Conservation (phyloP, 2,888 invertebrate genomes). For the Stenoptilia bipunctidactyla region DNA sequence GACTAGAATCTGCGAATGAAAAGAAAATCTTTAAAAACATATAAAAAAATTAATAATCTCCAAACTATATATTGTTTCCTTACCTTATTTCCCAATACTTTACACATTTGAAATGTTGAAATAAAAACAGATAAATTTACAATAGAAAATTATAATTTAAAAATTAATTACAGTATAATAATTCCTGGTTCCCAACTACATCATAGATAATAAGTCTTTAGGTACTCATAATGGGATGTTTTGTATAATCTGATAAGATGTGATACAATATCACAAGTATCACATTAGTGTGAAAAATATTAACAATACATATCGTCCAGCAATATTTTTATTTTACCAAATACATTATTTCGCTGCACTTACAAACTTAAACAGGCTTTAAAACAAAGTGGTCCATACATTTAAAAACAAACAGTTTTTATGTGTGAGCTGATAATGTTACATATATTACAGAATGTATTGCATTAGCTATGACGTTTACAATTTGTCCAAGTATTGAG, state of each 20-base stretch:
- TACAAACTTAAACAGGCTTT: conserved; percentile 34
- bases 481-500: conserved; percentile 98
- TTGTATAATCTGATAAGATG: conserved; percentile 17
- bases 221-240: conserved; percentile 22
- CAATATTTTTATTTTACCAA: conserved; percentile 32
- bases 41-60: background rate
- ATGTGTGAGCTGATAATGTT: conserved; percentile 51
- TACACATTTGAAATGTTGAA: conserved; percentile 10
- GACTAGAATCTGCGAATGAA: too few species aligned
- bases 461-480: conserved; percentile 76
- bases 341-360: conserved; percentile 19
- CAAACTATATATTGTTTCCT: conserved; percentile 17
- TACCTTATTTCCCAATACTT: conserved; percentile 20
- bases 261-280: conserved; percentile 25
- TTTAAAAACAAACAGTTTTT: conserved; percentile 23
- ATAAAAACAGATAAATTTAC: conserved; percentile 43
- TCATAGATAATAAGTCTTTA: conserved; percentile 28
- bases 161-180: conserved; percentile 66
- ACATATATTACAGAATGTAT: conserved; percentile 62
- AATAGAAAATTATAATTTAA: conserved; percentile 72
- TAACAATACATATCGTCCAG: conserved; percentile 42
- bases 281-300: conserved; percentile 27
- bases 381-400: conserved; percentile 23
- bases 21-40: too few species aligned
- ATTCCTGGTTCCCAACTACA: conserved; percentile 34